A percentile compares a stretch with the other conserved stretches of the same genome.
phyloP scores from a whole-genome alignment of 2,888 invertebrate species.

The Drosophila gaucha region DNA sequence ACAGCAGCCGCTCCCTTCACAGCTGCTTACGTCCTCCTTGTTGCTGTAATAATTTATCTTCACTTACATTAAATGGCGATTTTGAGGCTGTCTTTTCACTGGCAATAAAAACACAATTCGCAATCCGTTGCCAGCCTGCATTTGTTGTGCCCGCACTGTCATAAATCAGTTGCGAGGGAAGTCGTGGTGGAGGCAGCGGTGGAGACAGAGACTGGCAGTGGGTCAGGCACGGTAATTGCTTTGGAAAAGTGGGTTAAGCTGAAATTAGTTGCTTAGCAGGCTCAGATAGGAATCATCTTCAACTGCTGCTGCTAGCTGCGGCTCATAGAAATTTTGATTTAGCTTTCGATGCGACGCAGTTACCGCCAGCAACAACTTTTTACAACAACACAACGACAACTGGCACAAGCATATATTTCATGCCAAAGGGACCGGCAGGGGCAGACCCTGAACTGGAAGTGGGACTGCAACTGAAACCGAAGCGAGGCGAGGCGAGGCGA shows the following conservation, averaged over 20 bases:
- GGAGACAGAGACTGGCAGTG: neutral
- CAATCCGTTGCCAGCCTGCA: constrained; percentile 43
- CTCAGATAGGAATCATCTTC: constrained; percentile 42
- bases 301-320: constrained; percentile 36
- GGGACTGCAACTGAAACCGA: constrained; percentile 7
- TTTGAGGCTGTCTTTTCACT: constrained; percentile 43
- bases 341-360: constrained; percentile 67
- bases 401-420: constrained; percentile 59
- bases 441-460: neutral
- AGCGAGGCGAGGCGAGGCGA: neutral
- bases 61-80: constrained; percentile 68
- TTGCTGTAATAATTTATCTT: constrained; percentile 68
- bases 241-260: constrained; percentile 73
- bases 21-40: neutral
- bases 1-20: constrained; percentile 43
- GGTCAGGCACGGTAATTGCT: constrained; percentile 67
- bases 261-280: constrained; percentile 74
- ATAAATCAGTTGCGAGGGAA: constrained; percentile 60
- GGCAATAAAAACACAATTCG: constrained; percentile 60
- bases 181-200: neutral
- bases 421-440: neutral
- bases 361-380: constrained; percentile 51
- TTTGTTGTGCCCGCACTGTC: constrained; percentile 47
- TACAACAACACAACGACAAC: constrained; percentile 41
- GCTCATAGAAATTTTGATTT: constrained; percentile 70